Percentiles rank a stretch among this genome's conserved stretches.
phyloP scores from a whole-genome alignment of 2,113 vertebrate species.

The Periophthalmus modestus region DNA sequence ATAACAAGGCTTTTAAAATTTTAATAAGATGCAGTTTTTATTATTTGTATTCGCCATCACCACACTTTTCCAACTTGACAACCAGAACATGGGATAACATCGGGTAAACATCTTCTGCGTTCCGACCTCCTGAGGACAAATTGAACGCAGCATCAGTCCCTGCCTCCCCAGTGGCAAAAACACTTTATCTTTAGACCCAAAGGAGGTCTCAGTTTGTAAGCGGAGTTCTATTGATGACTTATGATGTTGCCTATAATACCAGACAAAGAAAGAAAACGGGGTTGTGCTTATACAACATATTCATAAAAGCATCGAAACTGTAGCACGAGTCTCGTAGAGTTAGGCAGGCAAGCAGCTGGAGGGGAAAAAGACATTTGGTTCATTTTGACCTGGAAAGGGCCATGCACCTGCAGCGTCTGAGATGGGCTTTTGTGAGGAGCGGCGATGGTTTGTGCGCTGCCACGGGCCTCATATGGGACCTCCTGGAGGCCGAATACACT shows the following conservation, averaged over 20 bases:
- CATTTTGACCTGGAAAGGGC: conserved; percentile 50
- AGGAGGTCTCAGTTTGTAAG: not conserved
- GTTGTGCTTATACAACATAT: not conserved
- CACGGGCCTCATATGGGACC: conserved; percentile 48
- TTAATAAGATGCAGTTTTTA: not conserved
- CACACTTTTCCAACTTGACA: not conserved
- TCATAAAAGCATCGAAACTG: not conserved
- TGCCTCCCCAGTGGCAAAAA: not conserved
- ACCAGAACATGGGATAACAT: not conserved
- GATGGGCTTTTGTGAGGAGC: conserved; percentile 62
- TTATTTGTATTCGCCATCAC: not conserved
- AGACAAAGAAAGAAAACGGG: not conserved
- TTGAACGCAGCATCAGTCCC: not conserved
- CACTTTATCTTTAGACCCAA: not conserved
- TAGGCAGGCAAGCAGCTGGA: conserved; percentile 3
- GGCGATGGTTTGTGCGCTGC: conserved; percentile 39
- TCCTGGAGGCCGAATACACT: conserved; percentile 55
- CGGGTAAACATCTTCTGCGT: not conserved
- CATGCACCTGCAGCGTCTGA: conserved; percentile 54
- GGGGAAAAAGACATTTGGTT: conserved; percentile 34
- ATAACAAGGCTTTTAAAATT: not conserved
- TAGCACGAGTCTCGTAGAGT: not conserved
- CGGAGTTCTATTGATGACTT: not conserved
- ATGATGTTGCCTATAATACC: not conserved
- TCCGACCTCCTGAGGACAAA: not conserved